These are phyloP conservation scores for Acestrorhynchus altus DNA, from an alignment of 2,797 vertebrate genomes.

Conservation along the genomic window DNA sequence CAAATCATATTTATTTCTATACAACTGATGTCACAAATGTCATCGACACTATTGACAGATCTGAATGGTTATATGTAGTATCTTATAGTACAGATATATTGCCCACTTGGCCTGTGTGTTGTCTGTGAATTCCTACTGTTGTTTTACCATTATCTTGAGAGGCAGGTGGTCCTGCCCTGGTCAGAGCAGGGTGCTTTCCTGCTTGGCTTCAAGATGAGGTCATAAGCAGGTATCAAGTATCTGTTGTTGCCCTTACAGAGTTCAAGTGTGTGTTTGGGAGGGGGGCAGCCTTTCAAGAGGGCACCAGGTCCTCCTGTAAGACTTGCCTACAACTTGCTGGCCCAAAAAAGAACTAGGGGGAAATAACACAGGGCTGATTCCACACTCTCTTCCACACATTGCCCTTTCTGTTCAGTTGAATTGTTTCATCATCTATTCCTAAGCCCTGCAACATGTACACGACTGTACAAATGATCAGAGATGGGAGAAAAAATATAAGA, in stretches of 20 bases:
- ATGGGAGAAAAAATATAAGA: too few relatives aligned
- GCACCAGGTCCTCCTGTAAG: not conserved
- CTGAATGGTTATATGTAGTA: too few relatives aligned
- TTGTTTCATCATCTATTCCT: not conserved
- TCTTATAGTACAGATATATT: not conserved
- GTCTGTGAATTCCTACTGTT: constrained; percentile 42
- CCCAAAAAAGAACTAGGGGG: not conserved
- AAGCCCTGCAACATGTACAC: not conserved
- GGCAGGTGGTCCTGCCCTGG: constrained; percentile 68
- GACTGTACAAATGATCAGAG: too few relatives aligned
- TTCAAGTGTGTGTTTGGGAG: constrained; percentile 1
- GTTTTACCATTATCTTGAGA: constrained; percentile 36
- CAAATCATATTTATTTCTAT: too few relatives aligned
- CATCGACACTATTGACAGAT: too few relatives aligned
- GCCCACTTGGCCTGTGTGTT: not conserved
- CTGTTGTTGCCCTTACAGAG: constrained; percentile 49
- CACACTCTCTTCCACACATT: not conserved
- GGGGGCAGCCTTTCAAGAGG: not conserved
- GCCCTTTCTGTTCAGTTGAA: not conserved
- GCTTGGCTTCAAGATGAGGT: constrained; percentile 49
- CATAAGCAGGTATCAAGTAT: constrained; percentile 66
- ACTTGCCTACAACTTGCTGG: not conserved
- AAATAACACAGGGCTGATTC: not conserved
- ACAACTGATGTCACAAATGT: too few relatives aligned
- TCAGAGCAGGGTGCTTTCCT: constrained; percentile 72